Percentiles rank a stretch among this genome's conserved stretches.
Evolutionary conservation across 1,140 invertebrate genomes (phyloP).

Genomic region (Epicauta chinensis): DNA sequence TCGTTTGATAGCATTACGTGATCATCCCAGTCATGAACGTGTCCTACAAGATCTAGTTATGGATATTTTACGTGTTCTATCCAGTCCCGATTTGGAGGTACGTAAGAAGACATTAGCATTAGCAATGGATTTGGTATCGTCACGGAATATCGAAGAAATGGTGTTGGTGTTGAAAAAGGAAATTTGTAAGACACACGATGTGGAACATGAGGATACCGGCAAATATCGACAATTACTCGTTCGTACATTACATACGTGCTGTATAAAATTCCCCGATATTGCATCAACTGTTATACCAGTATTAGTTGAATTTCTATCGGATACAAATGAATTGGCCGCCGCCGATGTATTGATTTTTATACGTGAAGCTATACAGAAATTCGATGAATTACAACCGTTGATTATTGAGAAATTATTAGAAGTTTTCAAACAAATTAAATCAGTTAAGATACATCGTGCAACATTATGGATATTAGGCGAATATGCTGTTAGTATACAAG

Average conservation of each 20-base stretch:
- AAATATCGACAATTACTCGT: constrained; percentile 96
- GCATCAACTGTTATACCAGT: constrained; percentile 90
- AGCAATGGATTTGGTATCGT: constrained; percentile 88
- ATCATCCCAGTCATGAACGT: constrained; percentile 80
- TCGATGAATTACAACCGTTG: constrained; percentile 70
- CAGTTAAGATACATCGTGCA: constrained; percentile 82
- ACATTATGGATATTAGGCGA: constrained; percentile 98
- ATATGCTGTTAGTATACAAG: constrained; percentile 73
- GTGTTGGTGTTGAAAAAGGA: constrained; percentile 92
- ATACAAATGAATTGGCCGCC: constrained; percentile 90
- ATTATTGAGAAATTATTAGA: constrained; percentile 81
- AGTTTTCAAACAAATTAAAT: constrained; percentile 74
- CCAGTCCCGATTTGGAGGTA: constrained; percentile 92
- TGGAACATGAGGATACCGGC: constrained; percentile 91
- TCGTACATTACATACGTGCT: constrained; percentile 88
- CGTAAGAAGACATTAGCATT: constrained; percentile 76
- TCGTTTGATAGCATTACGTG: constrained; percentile 83
- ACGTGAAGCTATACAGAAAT: constrained; percentile 89
- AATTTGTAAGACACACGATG: constrained; percentile 84
- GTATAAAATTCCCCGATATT: constrained; percentile 97
- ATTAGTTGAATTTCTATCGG: constrained; percentile 92
- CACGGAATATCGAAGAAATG: constrained; percentile 94
- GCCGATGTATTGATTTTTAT: constrained; percentile 93
- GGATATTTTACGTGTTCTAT: constrained; percentile 93
- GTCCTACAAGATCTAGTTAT: constrained; percentile 96